Conservation (phyloP, 2,888 invertebrate species). For the Chrysolina americana region DNA sequence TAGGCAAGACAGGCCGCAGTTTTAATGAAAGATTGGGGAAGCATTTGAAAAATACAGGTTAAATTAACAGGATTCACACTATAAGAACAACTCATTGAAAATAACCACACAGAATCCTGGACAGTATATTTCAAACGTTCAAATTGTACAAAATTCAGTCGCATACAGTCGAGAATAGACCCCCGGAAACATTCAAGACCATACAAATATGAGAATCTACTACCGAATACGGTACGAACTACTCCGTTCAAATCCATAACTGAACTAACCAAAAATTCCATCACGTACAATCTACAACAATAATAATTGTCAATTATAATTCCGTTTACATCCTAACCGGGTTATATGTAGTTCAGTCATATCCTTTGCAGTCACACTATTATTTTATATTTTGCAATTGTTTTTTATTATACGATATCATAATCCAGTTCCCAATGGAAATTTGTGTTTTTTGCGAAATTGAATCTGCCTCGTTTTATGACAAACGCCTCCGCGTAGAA, state of each 20-base stretch:
- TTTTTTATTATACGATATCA: neutral
- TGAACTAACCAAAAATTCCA: neutral
- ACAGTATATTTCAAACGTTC: no score
- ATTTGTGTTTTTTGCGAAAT: constrained; percentile 11
- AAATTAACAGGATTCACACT: no score
- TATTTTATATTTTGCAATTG: neutral
- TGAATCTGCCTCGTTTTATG: neutral
- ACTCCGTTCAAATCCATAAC: no score
- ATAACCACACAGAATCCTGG: no score
- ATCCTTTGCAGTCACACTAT: neutral
- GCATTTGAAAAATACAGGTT: no score
- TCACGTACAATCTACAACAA: neutral
- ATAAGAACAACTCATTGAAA: no score
- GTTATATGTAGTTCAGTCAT: constrained; percentile 2
- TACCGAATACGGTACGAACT: neutral
- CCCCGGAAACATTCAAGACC: no score
- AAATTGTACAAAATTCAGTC: no score
- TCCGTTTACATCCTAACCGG: constrained; percentile 10
- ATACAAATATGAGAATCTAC: neutral
- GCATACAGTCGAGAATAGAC: no score
- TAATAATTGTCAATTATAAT: neutral
- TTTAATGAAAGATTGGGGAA: no score
- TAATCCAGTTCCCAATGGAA: neutral
- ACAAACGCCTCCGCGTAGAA: neutral
- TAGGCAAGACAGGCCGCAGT: no score